Evolutionary conservation across 2,797 vertebrate species (phyloP).

Genomic region (Coluber constrictor): DNA sequence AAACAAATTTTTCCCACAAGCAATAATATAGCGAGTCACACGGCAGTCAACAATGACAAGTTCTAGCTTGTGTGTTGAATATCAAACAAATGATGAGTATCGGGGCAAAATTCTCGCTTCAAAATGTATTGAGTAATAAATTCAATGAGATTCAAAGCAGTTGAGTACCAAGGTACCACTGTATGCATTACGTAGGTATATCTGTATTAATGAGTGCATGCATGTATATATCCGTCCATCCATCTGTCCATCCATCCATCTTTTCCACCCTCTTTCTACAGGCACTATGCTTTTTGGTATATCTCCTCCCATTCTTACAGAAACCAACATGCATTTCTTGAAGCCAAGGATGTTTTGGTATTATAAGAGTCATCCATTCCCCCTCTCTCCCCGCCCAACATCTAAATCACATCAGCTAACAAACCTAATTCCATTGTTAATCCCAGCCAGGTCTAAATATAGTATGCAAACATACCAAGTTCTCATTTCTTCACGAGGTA

Average conservation of each 20-base stretch:
- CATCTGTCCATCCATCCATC: neutral
- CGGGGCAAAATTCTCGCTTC: neutral
- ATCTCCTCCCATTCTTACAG: neutral
- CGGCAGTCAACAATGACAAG: neutral
- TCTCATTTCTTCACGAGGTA: neutral
- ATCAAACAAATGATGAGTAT: neutral
- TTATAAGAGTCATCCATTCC: neutral
- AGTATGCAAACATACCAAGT: neutral
- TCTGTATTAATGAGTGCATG: neutral
- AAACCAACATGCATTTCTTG: neutral
- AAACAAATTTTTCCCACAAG: neutral
- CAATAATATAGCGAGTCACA: neutral
- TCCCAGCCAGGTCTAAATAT: neutral
- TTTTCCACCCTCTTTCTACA: neutral
- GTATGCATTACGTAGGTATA: neutral
- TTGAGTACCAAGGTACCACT: neutral
- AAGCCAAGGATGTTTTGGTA: neutral
- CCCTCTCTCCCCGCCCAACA: neutral
- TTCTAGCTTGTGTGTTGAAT: neutral
- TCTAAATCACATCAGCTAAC: neutral
- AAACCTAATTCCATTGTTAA: neutral
- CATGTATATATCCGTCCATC: neutral
- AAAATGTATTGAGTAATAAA: neutral
- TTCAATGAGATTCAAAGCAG: neutral
- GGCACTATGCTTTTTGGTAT: neutral